A percentile compares a stretch with the other conserved stretches of the same genome.
Conservation (phyloP, 2,888 invertebrate species). For the Salpingus planirostris region DNA sequence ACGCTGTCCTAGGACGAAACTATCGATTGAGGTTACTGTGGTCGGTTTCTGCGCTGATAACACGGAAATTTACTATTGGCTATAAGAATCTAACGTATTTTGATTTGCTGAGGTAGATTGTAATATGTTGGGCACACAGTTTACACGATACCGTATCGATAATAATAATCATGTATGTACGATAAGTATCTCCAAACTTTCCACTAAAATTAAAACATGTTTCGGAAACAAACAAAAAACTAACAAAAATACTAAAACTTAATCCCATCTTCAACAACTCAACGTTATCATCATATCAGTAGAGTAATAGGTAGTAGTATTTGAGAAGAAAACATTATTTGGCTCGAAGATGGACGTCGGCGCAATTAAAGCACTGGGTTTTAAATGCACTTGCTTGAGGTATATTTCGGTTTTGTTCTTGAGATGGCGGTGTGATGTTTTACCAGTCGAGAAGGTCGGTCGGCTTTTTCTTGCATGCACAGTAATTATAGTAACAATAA, state of each 20-base stretch:
- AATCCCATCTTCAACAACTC: no score
- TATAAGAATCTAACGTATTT: slow-evolving; percentile 38
- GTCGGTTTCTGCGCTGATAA: slow-evolving; percentile 32
- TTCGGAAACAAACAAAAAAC: slow-evolving; percentile 2
- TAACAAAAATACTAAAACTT: slow-evolving; percentile 3
- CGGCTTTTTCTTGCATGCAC: no score
- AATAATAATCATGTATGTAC: no score
- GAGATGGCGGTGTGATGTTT: neutral
- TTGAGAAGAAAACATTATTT: slow-evolving; percentile 1
- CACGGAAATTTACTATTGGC: slow-evolving; percentile 38
- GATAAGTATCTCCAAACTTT: slow-evolving; percentile 37
- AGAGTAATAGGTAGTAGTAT: neutral
- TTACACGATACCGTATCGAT: slow-evolving; percentile 37
- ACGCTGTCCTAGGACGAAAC: no score
- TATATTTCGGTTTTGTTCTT: slow-evolving; percentile 20
- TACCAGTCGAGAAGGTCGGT: no score
- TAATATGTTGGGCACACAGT: slow-evolving; percentile 34
- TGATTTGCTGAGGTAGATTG: slow-evolving; percentile 43
- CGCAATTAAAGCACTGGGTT: slow-evolving; percentile 21
- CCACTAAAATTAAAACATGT: slow-evolving; percentile 22
- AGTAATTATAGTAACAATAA: no score
- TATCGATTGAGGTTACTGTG: slow-evolving; percentile 35
- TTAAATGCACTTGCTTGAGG: slow-evolving; percentile 31
- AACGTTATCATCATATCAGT: neutral
- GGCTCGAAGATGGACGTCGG: slow-evolving; percentile 18